phyloP scores from a whole-genome alignment of 1,140 invertebrate species.

The Hydropsyche tenuis region DNA sequence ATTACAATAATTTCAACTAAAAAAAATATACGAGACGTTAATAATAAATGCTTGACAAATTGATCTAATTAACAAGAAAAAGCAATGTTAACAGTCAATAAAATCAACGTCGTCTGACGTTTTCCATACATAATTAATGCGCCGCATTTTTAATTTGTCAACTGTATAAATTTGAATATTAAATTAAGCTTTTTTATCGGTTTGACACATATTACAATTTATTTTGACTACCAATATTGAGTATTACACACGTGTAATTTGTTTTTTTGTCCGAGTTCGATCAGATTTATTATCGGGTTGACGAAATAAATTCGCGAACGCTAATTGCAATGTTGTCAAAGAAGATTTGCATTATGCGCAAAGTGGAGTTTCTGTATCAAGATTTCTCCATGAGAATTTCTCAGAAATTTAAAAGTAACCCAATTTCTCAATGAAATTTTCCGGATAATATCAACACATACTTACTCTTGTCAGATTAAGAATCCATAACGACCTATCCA shows the following conservation, averaged over 20 bases:
- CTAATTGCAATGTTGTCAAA: background rate
- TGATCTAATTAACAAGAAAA: too few relatives aligned
- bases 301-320: background rate
- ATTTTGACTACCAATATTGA: background rate
- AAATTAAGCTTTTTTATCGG: constrained; percentile 4
- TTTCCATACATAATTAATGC: too few relatives aligned
- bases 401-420: background rate
- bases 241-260: too few relatives aligned
- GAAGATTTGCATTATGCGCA: too few relatives aligned
- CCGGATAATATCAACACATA: background rate
- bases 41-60: too few relatives aligned
- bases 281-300: background rate
- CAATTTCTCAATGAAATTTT: too few relatives aligned
- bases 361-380: too few relatives aligned
- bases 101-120: constrained; percentile 5
- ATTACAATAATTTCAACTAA: too few relatives aligned
- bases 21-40: too few relatives aligned
- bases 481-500: too few relatives aligned
- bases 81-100: background rate
- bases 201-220: background rate
- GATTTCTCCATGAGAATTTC: background rate
- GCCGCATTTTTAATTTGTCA: constrained; percentile 5
- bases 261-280: too few relatives aligned
- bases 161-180: constrained; percentile 5
- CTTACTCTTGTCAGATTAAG: too few relatives aligned